Conservation (phyloP, 2,113 vertebrate species). For the Todiramphus chloris region DNA sequence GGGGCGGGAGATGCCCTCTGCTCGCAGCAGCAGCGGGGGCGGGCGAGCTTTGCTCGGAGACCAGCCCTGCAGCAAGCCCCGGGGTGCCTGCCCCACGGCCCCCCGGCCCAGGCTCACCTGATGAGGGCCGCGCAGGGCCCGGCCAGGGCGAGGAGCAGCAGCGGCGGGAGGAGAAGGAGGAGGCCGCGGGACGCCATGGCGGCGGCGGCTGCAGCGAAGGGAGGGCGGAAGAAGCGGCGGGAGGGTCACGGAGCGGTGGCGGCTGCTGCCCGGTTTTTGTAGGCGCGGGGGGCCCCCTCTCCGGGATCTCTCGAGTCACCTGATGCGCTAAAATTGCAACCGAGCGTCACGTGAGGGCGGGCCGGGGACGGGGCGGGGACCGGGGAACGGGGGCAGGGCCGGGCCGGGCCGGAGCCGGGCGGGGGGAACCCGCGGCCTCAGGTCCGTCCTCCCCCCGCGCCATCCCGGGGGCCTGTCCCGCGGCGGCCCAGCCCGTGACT, state of each 20-base stretch:
- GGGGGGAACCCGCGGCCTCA: not conserved
- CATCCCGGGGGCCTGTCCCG: not conserved
- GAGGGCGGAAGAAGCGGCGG: not conserved
- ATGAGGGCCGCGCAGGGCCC: conserved; percentile 35
- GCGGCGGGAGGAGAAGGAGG: not conserved
- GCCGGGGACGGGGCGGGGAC: not conserved
- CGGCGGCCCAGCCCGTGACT: not conserved
- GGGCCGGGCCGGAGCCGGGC: not conserved
- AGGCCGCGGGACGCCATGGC: conserved; percentile 30
- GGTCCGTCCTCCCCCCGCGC: not conserved
- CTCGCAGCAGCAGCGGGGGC: too few species aligned
- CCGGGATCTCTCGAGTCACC: conserved; percentile 19
- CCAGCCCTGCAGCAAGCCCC: not conserved
- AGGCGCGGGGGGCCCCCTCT: not conserved
- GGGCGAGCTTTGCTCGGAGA: not conserved
- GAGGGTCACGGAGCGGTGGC: not conserved
- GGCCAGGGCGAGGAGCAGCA: not conserved
- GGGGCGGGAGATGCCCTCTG: too few species aligned
- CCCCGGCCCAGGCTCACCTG: conserved; percentile 10
- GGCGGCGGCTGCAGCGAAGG: not conserved
- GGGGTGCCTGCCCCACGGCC: accelerated
- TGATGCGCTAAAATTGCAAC: conserved; percentile 35
- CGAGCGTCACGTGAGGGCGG: conserved; percentile 19
- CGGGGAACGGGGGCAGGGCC: not conserved
- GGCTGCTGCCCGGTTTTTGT: not conserved